phyloP scores from a whole-genome alignment of 2,113 vertebrate species.

The Solenodon paradoxus region DNA sequence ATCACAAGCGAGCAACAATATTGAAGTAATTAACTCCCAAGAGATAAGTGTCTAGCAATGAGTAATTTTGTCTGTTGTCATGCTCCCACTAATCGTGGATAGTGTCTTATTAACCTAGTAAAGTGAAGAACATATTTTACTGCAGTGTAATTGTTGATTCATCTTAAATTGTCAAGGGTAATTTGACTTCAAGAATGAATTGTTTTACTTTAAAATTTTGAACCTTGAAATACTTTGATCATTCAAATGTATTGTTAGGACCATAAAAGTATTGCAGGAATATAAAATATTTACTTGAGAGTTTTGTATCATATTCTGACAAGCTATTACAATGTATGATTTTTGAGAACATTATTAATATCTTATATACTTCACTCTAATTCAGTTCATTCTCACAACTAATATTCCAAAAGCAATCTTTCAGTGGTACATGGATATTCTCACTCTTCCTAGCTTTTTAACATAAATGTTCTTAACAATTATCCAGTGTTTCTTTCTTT shows the following conservation, averaged over 20 bases:
- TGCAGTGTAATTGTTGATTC: background rate
- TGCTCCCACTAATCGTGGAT: background rate
- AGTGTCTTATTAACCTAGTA: background rate
- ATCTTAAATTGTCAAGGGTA: background rate
- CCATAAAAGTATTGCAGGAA: background rate
- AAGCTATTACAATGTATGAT: background rate
- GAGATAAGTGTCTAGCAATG: background rate
- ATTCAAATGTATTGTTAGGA: background rate
- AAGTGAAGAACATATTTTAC: background rate
- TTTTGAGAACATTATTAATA: background rate
- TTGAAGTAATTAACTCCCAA: background rate
- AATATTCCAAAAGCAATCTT: background rate
- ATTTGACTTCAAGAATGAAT: background rate
- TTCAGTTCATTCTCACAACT: background rate
- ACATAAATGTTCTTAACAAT: background rate
- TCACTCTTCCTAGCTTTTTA: background rate
- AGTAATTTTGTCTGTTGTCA: background rate
- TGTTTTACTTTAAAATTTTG: background rate
- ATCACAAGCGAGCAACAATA: background rate
- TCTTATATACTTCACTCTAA: background rate
- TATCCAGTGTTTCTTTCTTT: background rate
- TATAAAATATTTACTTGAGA: background rate
- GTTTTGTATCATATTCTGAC: background rate
- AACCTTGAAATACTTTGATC: background rate
- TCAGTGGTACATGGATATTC: background rate